Evolutionary conservation across 2,113 vertebrate species (phyloP).

Genomic region (Periophthalmodon schlosseri): DNA sequence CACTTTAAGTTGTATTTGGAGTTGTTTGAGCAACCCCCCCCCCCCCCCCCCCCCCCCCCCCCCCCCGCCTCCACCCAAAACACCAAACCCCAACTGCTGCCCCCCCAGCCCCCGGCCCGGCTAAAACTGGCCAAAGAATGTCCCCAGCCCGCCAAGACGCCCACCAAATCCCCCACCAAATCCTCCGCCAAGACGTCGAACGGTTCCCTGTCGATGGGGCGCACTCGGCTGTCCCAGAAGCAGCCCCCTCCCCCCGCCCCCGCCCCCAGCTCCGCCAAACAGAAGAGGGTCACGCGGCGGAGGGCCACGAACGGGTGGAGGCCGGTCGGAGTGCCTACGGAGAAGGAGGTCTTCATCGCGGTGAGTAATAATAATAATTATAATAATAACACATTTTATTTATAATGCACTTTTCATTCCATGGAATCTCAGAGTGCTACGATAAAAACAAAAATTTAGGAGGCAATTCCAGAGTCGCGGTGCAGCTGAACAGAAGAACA

Average conservation of each 20-base stretch:
- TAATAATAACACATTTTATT: no score
- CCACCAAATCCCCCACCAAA: conserved; percentile 59
- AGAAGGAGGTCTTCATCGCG: conserved; percentile 93
- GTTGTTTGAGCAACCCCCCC: no score
- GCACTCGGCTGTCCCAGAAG: conserved; percentile 77
- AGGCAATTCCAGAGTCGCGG: no score
- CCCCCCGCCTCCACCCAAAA: conserved; percentile 88
- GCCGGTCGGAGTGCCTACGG: conserved; percentile 84
- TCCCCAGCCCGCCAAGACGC: conserved; percentile 85
- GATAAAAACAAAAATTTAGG: no score
- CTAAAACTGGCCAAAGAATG: conserved; percentile 78
- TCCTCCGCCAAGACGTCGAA: conserved; percentile 83
- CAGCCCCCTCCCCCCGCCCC: conserved; percentile 69
- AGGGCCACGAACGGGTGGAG: conserved; percentile 95
- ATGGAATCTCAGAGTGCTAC: no score
- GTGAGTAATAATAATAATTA: no score
- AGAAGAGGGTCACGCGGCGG: conserved; percentile 81
- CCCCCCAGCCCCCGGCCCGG: conserved; percentile 79
- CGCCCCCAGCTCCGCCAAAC: conserved; percentile 77
- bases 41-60: no score
- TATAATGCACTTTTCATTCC: no score
- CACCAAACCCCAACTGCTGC: conserved; percentile 84
- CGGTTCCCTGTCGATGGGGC: conserved; percentile 81
- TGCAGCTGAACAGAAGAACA: no score
- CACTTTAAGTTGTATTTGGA: no score